Base-by-base conservation (phyloP, 1,140 invertebrate species). In the Kradibia gibbosae region DNA sequence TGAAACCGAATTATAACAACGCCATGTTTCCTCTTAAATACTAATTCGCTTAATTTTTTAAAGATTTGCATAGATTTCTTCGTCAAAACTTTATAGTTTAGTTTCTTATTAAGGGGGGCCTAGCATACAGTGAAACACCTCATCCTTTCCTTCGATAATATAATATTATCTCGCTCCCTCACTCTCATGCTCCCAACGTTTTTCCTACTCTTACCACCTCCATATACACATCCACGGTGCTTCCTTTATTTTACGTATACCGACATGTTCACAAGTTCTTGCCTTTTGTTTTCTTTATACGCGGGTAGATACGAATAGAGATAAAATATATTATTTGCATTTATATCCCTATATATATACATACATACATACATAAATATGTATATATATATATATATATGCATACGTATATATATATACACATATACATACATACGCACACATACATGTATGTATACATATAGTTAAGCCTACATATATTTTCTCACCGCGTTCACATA, bases 281-380 rank as follows among this genome's bases (percentile, higher is more conserved):
- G 70, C 70, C 76, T 78, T 78, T 84, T 83, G 80, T 78, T 81
- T 81, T 83, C 84, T 83, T 71, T 73, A 72, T 62, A 85, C 86
- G 87, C 84, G 85, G 85, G 84, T 87, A 87, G 86, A 86, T 87
- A 89, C 85, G 87, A 89, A 86, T 88, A 89, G 85, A 90, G 88
- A 87, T 89, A 90, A 90, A 90, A 90, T 90, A 90, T 90, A 90
- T 89, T 88, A 87, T 90, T 90, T 89, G 83, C 86, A 88, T 89
- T 87, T 82, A 86, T 83, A 85, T 74, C 78, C 74, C 70, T 82
- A 81, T 82, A 39, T 71, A 75, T 82, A 78, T 86, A 45, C 42
- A 45, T 45, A 45, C 7, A 8, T 53, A 53, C 3, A 3, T 20
- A 3, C 22, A 22, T 20, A 22, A 11, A 22, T 53, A 22, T 22